Evolutionary conservation across 2,113 vertebrate genomes (phyloP), one percentile per base, ranked within the genome.

Genomic region (Corythornis vintsioides): DNA sequence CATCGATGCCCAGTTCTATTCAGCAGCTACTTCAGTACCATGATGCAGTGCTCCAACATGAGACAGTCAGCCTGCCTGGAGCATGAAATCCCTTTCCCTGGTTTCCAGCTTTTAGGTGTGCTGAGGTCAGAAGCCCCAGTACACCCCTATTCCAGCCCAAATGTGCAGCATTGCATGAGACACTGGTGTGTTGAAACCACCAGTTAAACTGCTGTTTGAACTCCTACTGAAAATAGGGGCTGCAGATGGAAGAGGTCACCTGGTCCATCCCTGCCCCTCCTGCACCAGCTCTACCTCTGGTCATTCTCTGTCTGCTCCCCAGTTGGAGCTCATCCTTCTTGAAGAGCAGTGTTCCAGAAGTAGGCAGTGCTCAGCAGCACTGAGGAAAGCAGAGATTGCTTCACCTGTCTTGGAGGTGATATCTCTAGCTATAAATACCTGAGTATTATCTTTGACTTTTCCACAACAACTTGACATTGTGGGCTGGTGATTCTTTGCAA

Each of bases 381-480:
- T 25, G 31, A 70, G 53, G 40, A 67, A 56, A 72, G 48, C 14
- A 85, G 31, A 83, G 88, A 70, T 42, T 70, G 18, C 64, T 86
- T 50, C 12, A 13, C 20, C n/a, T 33, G 11, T 14, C 86, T 76
- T 33, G 50, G 29, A 90, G 50, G 50, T 4, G 15, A 12, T 10
- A 48, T 17, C 50, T 88, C 35, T 11, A 69, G n/a, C 59, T 91
- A 63, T 38, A 86, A 77, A 86, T 63, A 77, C 40, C 59, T 9
- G 4, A 63, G 42, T n/a, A 31, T 63, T 73, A 57, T 52, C 64
- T 76, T 89, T 77, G 71, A 43, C 79, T 89, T 91, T 72, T 70
- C 82, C 43, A 56, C 64, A 87, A 7, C 28, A 50, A 29, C 90
- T 86, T 94, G 93, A 95, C 94, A 92, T 93, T 90, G 85, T 43